A percentile compares a stretch with the other conserved stretches of the same genome.
phyloP scores from a whole-genome alignment of 2,113 vertebrate species.

The Elaphurus davidianus region DNA sequence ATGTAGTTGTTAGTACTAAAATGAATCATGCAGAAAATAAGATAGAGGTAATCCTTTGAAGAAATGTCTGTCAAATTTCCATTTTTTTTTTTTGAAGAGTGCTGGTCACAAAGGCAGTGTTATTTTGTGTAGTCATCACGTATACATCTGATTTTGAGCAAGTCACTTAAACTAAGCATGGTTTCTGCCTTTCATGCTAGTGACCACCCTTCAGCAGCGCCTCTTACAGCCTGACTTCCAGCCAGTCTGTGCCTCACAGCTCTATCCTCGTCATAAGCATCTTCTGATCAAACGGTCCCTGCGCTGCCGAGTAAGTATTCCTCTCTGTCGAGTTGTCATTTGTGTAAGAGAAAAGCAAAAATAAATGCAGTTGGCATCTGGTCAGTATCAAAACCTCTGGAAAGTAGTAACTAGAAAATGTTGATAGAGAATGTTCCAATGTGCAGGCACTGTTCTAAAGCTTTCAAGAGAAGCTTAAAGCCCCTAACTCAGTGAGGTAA shows the following conservation, averaged over 20 bases:
- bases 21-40: neutral
- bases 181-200: conserved; percentile 75
- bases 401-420: neutral
- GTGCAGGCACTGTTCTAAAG: neutral
- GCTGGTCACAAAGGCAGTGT: neutral
- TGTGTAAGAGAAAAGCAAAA: neutral
- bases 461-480: neutral
- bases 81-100: neutral
- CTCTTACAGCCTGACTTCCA: conserved; percentile 97
- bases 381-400: neutral
- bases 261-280: conserved; percentile 97
- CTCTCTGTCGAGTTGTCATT: neutral
- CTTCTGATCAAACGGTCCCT: conserved; percentile 98
- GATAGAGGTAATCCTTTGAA: neutral
- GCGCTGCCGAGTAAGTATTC: conserved; percentile 91
- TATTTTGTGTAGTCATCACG: neutral
- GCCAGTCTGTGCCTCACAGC: conserved; percentile 93
- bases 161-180: neutral
- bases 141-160: neutral
- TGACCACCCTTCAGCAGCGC: conserved; percentile 96
- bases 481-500: neutral
- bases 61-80: neutral
- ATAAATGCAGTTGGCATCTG: neutral
- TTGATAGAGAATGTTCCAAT: neutral
- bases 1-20: conserved; percentile 41